Evolutionary conservation across 2,888 invertebrate genomes (phyloP), one percentile per base, ranked within the genome.

Genomic region (Pyrocoelia pectoralis): DNA sequence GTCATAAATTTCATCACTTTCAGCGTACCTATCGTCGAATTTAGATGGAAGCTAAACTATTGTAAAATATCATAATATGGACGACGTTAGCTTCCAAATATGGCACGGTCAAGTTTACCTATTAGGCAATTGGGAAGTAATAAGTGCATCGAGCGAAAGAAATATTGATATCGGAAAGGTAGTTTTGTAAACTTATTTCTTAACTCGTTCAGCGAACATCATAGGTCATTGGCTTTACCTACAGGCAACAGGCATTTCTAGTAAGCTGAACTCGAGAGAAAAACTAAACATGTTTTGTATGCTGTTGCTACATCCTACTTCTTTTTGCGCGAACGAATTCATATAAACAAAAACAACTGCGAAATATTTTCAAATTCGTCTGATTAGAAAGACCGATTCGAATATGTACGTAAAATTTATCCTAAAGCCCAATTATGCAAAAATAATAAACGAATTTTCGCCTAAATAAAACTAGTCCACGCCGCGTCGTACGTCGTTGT

Each of bases 241-340:
- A 50, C 50, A 50, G 50, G 50, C 73, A 63, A 70, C 66, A 67
- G 72, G 73, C 73, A 63, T 61, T 71, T 68, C 67, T 68, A 67
- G 68, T 68, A 68, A 70, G 71, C 57, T 73, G 73, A 73, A 73
- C 72, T 72, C 66, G 69, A 71, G 69, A 70, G 33, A 73, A 73
- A 73, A 73, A 73, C 71, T 66, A 69, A 71, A 72, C 72, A 68
- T 67, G 70, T 70, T 72, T 62, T 69, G 59, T 58, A 59, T 62
- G 67, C 59, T 56, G 65, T 57, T 61, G 62, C 62, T 38, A 64
- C 66, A 66, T 54, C 66, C 66, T 66, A 66, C 60, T 66, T 64
- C 63, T 63, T 53, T 51, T 58, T 57, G 56, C 56, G 28, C 28
- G 51, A 57, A 43, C 58, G 51, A 41, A 33, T 51, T 58, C 18